Percentiles rank a stretch among this genome's conserved stretches.
These are phyloP conservation scores for Subacronicta megacephala DNA, from an alignment of 2,888 invertebrate species.

Conservation along the genomic window DNA sequence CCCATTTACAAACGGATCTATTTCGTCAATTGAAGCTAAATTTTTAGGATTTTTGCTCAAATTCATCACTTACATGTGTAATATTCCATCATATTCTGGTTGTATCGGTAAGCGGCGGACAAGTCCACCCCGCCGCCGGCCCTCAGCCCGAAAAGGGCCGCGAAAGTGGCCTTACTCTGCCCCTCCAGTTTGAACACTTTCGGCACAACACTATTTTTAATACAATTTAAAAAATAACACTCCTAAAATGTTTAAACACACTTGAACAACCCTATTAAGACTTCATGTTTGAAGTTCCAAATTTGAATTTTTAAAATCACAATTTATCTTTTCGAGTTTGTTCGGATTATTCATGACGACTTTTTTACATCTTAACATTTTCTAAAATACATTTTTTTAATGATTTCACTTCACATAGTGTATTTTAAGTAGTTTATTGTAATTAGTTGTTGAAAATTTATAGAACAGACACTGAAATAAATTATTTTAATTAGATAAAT, in stretches of 20 bases:
- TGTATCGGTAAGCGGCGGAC: slow-evolving; percentile 98
- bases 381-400: slow-evolving; percentile 6
- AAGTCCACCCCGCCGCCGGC: slow-evolving; percentile 95
- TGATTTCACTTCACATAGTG: slow-evolving; percentile 25
- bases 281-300: slow-evolving; percentile 58
- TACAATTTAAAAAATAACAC: slow-evolving; percentile 54
- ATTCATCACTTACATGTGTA: slow-evolving; percentile 95
- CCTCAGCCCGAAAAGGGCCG: slow-evolving; percentile 91
- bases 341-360: slow-evolving; percentile 23
- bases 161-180: slow-evolving; percentile 91
- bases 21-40: too few species aligned
- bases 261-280: slow-evolving; percentile 48
- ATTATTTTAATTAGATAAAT: slow-evolving; percentile 15
- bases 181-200: slow-evolving; percentile 90
- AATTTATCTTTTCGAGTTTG: slow-evolving; percentile 15
- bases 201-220: slow-evolving; percentile 66
- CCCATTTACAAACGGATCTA: too few species aligned
- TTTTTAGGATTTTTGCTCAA: too few species aligned
- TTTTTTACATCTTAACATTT: slow-evolving; percentile 19
- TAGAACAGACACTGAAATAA: slow-evolving; percentile 17
- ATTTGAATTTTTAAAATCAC: slow-evolving; percentile 34
- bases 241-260: slow-evolving; percentile 32
- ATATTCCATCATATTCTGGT: slow-evolving; percentile 99
- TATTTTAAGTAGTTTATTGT: neutral
- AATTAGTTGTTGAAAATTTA: slow-evolving; percentile 3